A percentile compares a stretch with the other conserved stretches of the same genome.
Evolutionary conservation across 2,888 invertebrate species (phyloP).

Genomic region (Elegia similella): DNA sequence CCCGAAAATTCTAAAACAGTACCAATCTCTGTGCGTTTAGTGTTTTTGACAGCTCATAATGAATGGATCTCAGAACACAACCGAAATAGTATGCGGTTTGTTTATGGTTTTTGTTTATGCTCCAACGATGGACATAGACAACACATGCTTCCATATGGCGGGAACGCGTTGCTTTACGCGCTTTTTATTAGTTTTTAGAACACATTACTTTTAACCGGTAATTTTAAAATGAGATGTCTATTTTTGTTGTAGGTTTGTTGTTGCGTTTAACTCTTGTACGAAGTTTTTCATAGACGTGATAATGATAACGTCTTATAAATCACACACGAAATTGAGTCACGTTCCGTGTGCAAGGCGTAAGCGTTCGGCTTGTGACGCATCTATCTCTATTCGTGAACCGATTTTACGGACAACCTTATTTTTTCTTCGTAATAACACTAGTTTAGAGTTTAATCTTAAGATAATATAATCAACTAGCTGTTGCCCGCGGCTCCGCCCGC

Average conservation of each 20-base stretch:
- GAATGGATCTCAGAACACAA: not conserved
- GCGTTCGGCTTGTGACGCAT: too few species aligned
- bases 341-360: too few species aligned
- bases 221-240: not conserved
- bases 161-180: not conserved
- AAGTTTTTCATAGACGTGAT: too few species aligned
- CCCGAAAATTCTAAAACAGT: not conserved
- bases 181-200: constrained; percentile 9
- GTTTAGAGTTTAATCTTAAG: too few species aligned
- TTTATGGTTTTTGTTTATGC: constrained; percentile 16
- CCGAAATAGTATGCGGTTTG: constrained; percentile 10
- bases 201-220: constrained; percentile 5
- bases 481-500: too few species aligned
- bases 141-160: constrained; percentile 14
- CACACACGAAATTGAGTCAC: too few species aligned
- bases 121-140: constrained; percentile 13
- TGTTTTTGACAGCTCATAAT: constrained; percentile 8
- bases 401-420: too few species aligned
- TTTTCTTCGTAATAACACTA: too few species aligned
- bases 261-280: too few species aligned
- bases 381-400: too few species aligned
- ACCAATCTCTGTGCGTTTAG: not conserved
- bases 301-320: too few species aligned
- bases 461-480: too few species aligned
- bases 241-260: not conserved